Percentiles rank a stretch among this genome's conserved stretches.
These are phyloP conservation scores for Omphaloscelis lunosa DNA, from an alignment of 2,888 invertebrate species.

Conservation along the genomic window DNA sequence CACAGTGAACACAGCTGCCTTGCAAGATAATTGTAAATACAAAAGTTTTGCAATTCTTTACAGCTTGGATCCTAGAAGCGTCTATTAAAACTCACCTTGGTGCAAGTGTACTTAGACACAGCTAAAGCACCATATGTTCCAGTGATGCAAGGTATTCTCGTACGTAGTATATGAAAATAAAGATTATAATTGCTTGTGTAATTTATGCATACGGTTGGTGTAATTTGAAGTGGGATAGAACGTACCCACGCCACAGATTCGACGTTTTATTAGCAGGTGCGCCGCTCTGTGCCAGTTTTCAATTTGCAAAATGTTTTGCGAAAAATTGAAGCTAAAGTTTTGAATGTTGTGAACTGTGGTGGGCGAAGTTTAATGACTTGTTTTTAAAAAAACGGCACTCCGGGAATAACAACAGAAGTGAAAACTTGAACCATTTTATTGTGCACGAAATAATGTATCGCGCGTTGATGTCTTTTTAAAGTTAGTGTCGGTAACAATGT, in stretches of 20 bases:
- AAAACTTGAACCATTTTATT: too few species aligned
- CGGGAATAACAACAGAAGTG: too few species aligned
- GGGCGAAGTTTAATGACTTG: slow-evolving; percentile 28
- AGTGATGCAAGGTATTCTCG: slow-evolving; percentile 31
- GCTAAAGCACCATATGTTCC: slow-evolving; percentile 43
- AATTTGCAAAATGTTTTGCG: slow-evolving; percentile 54
- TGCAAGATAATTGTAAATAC: slow-evolving; percentile 47
- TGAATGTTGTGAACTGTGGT: slow-evolving; percentile 16
- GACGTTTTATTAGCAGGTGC: slow-evolving; percentile 61
- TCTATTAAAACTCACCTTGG: slow-evolving; percentile 64
- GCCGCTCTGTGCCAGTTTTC: slow-evolving; percentile 59
- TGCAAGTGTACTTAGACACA: slow-evolving; percentile 32
- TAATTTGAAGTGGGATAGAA: slow-evolving; percentile 49
- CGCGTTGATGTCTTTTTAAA: too few species aligned
- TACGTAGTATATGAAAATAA: slow-evolving; percentile 18
- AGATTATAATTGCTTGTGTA: slow-evolving; percentile 49
- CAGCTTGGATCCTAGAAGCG: slow-evolving; percentile 46
- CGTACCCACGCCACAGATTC: slow-evolving; percentile 59
- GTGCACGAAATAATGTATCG: too few species aligned
- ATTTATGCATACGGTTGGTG: slow-evolving; percentile 33
- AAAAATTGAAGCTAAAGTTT: slow-evolving; percentile 51
- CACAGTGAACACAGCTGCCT: slow-evolving; percentile 19
- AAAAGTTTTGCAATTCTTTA: slow-evolving; percentile 49
- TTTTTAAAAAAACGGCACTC: too few species aligned
- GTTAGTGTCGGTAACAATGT: too few species aligned